These are phyloP conservation scores for Mimas tiliae DNA, from an alignment of 2,888 invertebrate species.

Conservation along the genomic window DNA sequence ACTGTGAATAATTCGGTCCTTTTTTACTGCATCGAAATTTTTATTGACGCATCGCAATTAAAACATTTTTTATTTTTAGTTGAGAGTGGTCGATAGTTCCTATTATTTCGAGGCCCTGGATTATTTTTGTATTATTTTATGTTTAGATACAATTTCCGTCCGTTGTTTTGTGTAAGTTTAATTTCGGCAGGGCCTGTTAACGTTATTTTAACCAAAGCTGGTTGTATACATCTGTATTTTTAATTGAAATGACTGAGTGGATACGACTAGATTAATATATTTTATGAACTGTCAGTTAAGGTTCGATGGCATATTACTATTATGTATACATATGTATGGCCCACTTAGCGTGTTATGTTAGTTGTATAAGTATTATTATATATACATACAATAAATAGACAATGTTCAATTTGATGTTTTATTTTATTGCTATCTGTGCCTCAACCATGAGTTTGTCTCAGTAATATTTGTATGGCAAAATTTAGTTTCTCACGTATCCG, in stretches of 20 bases:
- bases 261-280: constrained; percentile 13
- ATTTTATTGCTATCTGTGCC: constrained; percentile 46
- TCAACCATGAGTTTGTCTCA: too few species aligned
- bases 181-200: constrained; percentile 25
- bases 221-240: constrained; percentile 28
- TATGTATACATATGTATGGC: constrained; percentile 26
- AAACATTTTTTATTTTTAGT: constrained; percentile 42
- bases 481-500: too few species aligned
- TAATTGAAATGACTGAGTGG: constrained; percentile 27
- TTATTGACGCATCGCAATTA: constrained; percentile 34
- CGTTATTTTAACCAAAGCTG: background rate
- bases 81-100: constrained; percentile 78
- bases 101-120: constrained; percentile 57
- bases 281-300: background rate
- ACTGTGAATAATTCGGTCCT: too few species aligned
- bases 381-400: constrained; percentile 80
- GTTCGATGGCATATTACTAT: constrained; percentile 7
- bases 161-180: constrained; percentile 44
- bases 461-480: too few species aligned
- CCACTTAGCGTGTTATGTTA: constrained; percentile 55
- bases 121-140: constrained; percentile 32
- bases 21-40: background rate
- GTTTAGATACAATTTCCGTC: constrained; percentile 48
- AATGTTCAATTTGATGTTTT: constrained; percentile 72
- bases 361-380: constrained; percentile 73